Conservation (phyloP, 2,797 vertebrate species). For the Eutrigla gurnardus region DNA sequence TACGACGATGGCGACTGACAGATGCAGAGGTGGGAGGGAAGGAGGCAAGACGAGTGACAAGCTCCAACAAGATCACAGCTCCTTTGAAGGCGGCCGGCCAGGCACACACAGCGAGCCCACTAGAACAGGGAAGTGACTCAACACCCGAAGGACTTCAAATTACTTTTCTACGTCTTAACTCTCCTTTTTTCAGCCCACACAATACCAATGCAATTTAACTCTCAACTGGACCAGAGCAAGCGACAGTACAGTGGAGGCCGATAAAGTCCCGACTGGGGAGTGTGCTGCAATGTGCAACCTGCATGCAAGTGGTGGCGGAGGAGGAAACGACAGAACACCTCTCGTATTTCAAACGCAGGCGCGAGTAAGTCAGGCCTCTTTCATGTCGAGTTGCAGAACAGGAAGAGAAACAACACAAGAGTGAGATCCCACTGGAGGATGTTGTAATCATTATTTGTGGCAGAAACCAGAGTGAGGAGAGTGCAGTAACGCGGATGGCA, state of each 20-base stretch:
- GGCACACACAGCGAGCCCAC: conserved; percentile 40
- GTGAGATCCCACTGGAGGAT: conserved; percentile 60
- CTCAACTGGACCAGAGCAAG: conserved; percentile 21
- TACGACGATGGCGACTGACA: conserved; percentile 67
- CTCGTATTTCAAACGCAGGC: conserved; percentile 54
- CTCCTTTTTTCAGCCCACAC: conserved; percentile 37
- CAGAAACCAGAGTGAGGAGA: conserved; percentile 14
- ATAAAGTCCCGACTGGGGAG: background rate
- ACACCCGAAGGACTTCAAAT: conserved; percentile 45
- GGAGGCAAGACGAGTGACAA: conserved; percentile 70
- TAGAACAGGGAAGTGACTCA: conserved; percentile 65
- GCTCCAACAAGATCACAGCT: conserved; percentile 68
- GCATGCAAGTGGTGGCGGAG: conserved; percentile 28
- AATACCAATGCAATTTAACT: conserved; percentile 9
- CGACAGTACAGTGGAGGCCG: background rate
- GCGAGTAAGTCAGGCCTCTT: conserved; percentile 40
- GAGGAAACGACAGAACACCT: conserved; percentile 44
- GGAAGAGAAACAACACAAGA: conserved; percentile 61
- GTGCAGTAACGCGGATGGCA: background rate
- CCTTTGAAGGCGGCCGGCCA: conserved; percentile 50
- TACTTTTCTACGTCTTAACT: conserved; percentile 56
- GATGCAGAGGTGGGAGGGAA: conserved; percentile 77
- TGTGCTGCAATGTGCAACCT: background rate
- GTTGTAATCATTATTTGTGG: conserved; percentile 46
- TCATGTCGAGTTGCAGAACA: conserved; percentile 68